Evolutionary conservation across 2,888 invertebrate species (phyloP).

Genomic region (Seladonia tumulorum): DNA sequence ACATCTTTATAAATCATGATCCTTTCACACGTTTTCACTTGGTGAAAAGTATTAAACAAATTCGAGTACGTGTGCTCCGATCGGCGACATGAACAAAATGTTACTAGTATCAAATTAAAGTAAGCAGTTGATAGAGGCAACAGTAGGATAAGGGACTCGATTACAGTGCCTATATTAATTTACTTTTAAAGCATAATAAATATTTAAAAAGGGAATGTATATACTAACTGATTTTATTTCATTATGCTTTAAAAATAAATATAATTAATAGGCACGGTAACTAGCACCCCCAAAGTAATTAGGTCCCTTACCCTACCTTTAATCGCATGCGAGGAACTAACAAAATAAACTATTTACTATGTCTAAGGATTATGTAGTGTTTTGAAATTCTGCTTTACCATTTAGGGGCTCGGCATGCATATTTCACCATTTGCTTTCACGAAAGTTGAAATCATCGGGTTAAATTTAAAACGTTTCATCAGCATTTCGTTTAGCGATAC

Average conservation of each 20-base stretch:
- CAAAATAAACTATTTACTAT: background rate
- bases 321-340: background rate
- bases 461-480: conserved; percentile 14
- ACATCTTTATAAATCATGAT: background rate
- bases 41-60: background rate
- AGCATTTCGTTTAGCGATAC: background rate
- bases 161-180: too few species aligned
- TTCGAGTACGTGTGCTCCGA: background rate
- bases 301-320: too few species aligned
- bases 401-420: conserved; percentile 1
- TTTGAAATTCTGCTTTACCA: background rate
- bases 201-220: too few species aligned
- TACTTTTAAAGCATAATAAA: too few species aligned
- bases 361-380: background rate
- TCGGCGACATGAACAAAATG: too few species aligned
- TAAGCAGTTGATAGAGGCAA: background rate
- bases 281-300: too few species aligned
- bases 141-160: too few species aligned
- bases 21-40: background rate
- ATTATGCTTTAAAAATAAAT: too few species aligned
- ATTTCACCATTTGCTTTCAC: background rate
- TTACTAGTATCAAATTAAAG: background rate
- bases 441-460: conserved; percentile 1
- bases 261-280: too few species aligned
- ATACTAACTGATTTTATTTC: too few species aligned